Conservation (phyloP, 1,140 invertebrate species). For the Amyelois transitella region DNA sequence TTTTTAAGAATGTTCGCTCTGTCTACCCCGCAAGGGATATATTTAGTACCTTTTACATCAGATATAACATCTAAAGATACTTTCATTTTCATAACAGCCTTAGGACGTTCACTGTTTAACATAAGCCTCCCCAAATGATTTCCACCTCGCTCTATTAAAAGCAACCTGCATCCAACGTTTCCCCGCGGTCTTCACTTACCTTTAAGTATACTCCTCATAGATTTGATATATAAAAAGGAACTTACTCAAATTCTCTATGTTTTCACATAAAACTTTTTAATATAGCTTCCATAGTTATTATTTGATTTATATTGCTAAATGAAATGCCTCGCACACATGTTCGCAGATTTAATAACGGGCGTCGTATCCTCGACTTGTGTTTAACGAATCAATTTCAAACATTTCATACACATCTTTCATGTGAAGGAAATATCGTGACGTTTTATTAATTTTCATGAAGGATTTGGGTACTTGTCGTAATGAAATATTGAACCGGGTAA, state of each 20-base stretch:
- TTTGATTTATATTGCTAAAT: constrained; percentile 56
- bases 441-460: background rate
- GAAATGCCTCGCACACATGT: constrained; percentile 47
- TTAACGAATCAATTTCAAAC: constrained; percentile 35
- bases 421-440: background rate
- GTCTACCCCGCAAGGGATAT: too few species aligned
- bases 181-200: too few species aligned
- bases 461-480: background rate
- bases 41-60: too few species aligned
- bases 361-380: constrained; percentile 30
- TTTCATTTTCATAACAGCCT: too few species aligned
- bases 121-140: too few species aligned
- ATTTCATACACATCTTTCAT: constrained; percentile 7
- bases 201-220: too few species aligned
- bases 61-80: too few species aligned
- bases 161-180: too few species aligned
- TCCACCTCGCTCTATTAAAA: too few species aligned
- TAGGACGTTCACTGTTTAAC: too few species aligned
- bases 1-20: too few species aligned
- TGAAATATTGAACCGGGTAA: background rate
- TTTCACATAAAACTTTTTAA: constrained; percentile 44
- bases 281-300: constrained; percentile 49
- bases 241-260: constrained; percentile 1
- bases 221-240: too few species aligned
- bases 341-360: constrained; percentile 43